Base-by-base conservation (phyloP, 1,140 invertebrate species). In the Orchestia grillus region DNA sequence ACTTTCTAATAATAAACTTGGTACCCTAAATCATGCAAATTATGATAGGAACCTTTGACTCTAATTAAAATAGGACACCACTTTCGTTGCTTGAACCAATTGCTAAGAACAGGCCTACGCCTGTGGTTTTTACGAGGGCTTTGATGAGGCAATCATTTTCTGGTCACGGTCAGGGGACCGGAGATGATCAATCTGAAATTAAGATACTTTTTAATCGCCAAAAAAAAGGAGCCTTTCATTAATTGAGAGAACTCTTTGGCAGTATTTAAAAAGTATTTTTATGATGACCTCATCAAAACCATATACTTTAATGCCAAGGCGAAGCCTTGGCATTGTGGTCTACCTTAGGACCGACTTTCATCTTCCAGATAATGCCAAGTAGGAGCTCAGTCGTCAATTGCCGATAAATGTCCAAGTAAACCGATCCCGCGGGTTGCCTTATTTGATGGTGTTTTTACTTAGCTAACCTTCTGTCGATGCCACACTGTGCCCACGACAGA, bases 241-340 rank as follows among this genome's bases (percentile, higher is more conserved):
- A 77, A 77, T 77, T 15, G 62, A 77, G 15, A 77, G 36, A 3
- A 28, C 62, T 77, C 62, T 77, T 77, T 77, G 11, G 62, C 36
- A 77, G 62, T 1, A 77, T 23, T 19, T 36, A 77, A 77, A n/a
- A 77, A 77, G 62, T 77, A 77, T 77, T 77, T 28, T 19, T 36
- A 28, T 90, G 43, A 42, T 4, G 36, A 44, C 36, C 28, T 3
- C 23, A 90, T 90, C 42, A 90, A 90, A 90, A 90, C 88, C 88
- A 42, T 90, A 90, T 42, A 90, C 88, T 42, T 42, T 90, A 90
- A 90, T 90, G 88, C 41, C 88, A 90, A 90, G 88, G 88, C 43
- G 43, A 90, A 42, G 1, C 88, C 88, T 90, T 90, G 88, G 43
- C 88, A 90, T 44, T 90, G 88, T 8, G 4, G 88, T 11, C 15